phyloP scores from a whole-genome alignment of 35 echinoderm and acorn worm species.

The Apostichopus parvimensis region DNA sequence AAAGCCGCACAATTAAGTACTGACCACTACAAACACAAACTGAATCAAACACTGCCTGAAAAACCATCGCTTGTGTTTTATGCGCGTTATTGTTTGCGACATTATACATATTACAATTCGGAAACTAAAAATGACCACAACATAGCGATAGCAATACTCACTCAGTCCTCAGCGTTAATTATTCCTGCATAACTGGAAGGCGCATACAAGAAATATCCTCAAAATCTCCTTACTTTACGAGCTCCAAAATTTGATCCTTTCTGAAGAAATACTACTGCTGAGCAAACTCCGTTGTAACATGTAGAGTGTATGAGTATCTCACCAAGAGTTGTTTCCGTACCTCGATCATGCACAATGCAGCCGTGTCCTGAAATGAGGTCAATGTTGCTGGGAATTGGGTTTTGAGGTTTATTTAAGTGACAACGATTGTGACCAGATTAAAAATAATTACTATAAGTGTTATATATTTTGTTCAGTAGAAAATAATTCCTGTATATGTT shows the following conservation, averaged over 20 bases:
- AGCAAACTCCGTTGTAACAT: constrained; percentile 21
- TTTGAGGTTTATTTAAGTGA: constrained; percentile 41
- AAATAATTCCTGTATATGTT: too few relatives aligned
- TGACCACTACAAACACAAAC: neutral
- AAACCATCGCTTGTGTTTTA: neutral
- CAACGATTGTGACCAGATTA: constrained; percentile 30
- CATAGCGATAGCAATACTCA: neutral
- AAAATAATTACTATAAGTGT: neutral
- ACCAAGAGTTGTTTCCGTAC: constrained; percentile 34
- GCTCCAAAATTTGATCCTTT: neutral
- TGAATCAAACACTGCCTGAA: neutral
- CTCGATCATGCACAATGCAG: constrained; percentile 39
- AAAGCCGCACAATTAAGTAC: neutral
- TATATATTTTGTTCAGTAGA: too few relatives aligned
- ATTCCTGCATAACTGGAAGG: neutral
- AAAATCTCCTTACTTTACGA: neutral
- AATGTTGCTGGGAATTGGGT: constrained; percentile 46
- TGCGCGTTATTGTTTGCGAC: neutral
- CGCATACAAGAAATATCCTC: constrained; percentile 17
- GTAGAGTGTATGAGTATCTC: neutral
- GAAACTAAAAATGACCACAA: neutral
- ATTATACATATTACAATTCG: neutral
- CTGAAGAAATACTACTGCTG: neutral
- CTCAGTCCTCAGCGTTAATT: neutral
- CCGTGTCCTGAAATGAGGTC: constrained; percentile 51